phyloP scores from a whole-genome alignment of 2,113 vertebrate genomes.

The Columba livia region DNA sequence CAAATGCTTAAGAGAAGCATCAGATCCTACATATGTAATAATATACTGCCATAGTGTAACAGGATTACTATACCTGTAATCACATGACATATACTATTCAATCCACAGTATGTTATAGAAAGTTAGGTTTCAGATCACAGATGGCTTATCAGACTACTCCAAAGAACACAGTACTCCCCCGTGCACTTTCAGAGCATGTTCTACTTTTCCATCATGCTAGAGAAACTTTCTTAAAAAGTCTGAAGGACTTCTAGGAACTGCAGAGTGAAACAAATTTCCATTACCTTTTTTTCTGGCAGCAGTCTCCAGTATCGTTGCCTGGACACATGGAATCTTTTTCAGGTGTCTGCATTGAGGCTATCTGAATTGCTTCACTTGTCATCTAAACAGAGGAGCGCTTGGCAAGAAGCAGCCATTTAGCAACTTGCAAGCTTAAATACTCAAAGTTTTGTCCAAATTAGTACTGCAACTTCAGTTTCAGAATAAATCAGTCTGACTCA shows the following conservation, averaged over 20 bases:
- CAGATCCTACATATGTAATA: neutral
- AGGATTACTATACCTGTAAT: neutral
- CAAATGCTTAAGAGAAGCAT: neutral
- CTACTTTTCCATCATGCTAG: neutral
- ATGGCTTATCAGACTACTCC: neutral
- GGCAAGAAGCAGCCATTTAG: constrained; percentile 15
- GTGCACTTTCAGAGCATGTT: neutral
- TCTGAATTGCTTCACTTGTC: constrained; percentile 38
- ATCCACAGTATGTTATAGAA: neutral
- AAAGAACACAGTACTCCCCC: neutral
- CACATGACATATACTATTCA: neutral
- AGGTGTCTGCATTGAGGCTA: constrained; percentile 34
- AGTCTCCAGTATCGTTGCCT: constrained; percentile 22
- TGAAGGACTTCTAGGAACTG: neutral
- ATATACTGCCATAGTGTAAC: neutral
- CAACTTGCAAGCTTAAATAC: neutral
- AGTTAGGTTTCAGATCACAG: neutral
- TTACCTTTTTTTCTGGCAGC: constrained; percentile 23
- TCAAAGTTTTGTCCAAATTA: neutral
- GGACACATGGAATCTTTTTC: constrained; percentile 45
- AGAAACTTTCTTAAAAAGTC: neutral
- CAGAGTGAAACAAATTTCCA: constrained; percentile 4
- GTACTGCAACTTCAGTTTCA: neutral
- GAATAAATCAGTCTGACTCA: neutral
- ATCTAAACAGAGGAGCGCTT: constrained; percentile 21